These are phyloP conservation scores for Synaphobranchus kaupii DNA, from an alignment of 2,797 vertebrate genomes.

Conservation along the genomic window DNA sequence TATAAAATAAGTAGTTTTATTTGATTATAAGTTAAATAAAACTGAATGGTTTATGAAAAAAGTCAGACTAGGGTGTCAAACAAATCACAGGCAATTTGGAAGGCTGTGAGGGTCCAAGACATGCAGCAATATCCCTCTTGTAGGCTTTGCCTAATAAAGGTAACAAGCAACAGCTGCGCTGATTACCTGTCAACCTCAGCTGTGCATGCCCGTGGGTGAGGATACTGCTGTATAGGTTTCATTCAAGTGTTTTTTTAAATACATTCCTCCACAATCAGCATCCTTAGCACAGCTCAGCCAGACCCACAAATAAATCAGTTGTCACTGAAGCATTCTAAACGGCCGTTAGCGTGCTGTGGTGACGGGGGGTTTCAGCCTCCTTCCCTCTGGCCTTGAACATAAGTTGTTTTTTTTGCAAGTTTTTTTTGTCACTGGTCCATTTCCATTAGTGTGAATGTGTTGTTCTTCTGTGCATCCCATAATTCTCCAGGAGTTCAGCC, in stretches of 20 bases:
- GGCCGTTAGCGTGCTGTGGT: too few relatives aligned
- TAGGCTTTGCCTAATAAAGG: background rate
- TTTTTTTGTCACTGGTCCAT: too few relatives aligned
- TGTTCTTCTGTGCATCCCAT: too few relatives aligned
- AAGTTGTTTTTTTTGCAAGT: too few relatives aligned
- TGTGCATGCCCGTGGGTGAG: background rate
- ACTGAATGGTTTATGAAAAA: background rate
- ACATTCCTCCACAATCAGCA: background rate
- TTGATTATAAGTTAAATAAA: background rate
- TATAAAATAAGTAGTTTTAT: background rate
- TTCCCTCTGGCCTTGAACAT: too few relatives aligned
- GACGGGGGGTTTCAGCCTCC: too few relatives aligned
- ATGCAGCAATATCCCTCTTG: background rate
- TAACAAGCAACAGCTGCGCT: background rate
- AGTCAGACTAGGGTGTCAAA: background rate
- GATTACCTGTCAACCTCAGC: background rate
- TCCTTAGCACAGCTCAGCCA: background rate
- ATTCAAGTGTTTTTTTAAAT: background rate
- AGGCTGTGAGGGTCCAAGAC: background rate
- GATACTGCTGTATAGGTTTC: too few relatives aligned
- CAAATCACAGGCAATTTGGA: background rate
- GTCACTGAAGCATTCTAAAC: too few relatives aligned
- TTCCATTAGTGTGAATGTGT: too few relatives aligned
- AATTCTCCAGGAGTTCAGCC: too few relatives aligned
- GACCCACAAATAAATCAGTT: background rate